Conservation (phyloP, 2,888 invertebrate species). For the Hoplodrina blanda region DNA sequence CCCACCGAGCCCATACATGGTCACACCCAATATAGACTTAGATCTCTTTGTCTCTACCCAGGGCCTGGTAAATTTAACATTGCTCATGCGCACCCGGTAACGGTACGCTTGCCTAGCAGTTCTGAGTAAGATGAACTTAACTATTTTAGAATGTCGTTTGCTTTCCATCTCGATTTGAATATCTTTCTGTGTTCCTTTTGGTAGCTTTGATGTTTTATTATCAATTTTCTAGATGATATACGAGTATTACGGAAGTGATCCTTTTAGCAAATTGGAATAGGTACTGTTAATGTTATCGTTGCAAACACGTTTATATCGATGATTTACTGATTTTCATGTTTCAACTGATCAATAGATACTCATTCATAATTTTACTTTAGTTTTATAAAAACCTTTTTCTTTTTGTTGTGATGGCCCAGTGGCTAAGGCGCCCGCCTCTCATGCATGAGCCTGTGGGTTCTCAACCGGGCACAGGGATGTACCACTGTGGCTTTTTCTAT, state of each 20-base stretch:
- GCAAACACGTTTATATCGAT: not conserved
- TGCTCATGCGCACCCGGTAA: constrained; percentile 28
- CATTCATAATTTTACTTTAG: too few species aligned
- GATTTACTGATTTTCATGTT: not conserved
- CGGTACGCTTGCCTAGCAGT: constrained; percentile 36
- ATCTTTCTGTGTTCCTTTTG: not conserved
- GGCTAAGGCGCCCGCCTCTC: too few species aligned
- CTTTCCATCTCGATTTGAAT: not conserved
- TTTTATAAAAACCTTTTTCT: too few species aligned
- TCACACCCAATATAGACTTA: constrained; percentile 68
- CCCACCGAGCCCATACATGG: constrained; percentile 76
- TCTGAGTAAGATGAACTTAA: constrained; percentile 35
- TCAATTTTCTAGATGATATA: not conserved
- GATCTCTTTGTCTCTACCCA: constrained; percentile 63
- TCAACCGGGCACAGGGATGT: too few species aligned
- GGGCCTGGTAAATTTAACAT: constrained; percentile 61
- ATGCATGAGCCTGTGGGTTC: too few species aligned
- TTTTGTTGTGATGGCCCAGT: too few species aligned
- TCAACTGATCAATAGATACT: not conserved
- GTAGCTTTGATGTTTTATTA: constrained; percentile 17
- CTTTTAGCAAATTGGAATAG: too few species aligned
- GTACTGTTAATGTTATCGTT: not conserved
- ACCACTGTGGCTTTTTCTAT: too few species aligned
- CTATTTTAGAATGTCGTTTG: constrained; percentile 37
- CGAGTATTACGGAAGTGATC: not conserved